These are phyloP conservation scores for Clusia tigrina DNA, from an alignment of 2,888 invertebrate genomes.

Conservation along the genomic window DNA sequence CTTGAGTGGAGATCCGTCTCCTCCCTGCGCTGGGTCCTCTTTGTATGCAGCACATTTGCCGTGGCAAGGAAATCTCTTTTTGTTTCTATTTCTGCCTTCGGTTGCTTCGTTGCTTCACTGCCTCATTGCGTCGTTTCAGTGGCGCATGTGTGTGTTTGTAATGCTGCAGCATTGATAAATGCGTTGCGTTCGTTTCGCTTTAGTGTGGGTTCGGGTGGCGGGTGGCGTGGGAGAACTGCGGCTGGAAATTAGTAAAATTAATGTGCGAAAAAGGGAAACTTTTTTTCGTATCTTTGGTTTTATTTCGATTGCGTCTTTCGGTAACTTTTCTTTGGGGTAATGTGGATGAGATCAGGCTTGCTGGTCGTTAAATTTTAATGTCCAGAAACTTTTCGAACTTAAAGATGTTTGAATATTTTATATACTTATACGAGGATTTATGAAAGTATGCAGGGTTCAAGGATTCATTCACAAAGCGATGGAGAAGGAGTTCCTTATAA, in stretches of 20 bases:
- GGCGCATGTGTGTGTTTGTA: slow-evolving; percentile 47
- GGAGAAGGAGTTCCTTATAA: too few relatives aligned
- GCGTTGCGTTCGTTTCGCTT: slow-evolving; percentile 37
- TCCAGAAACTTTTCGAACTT: too few relatives aligned
- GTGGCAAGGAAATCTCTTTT: slow-evolving; percentile 26
- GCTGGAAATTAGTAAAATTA: slow-evolving; percentile 53
- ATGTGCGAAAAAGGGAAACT: slow-evolving; percentile 50
- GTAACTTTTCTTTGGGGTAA: too few relatives aligned
- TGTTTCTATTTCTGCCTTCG: slow-evolving; percentile 6
- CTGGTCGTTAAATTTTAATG: too few relatives aligned
- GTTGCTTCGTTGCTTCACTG: neutral
- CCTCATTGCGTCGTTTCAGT: slow-evolving; percentile 10
- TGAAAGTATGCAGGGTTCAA: too few relatives aligned
- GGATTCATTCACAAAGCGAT: too few relatives aligned
- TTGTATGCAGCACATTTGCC: slow-evolving; percentile 5
- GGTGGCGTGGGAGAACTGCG: neutral
- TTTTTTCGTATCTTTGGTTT: too few relatives aligned
- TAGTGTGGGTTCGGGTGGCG: neutral
- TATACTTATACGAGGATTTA: too few relatives aligned
- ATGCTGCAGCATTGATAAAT: slow-evolving; percentile 58
- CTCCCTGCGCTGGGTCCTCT: slow-evolving; percentile 8
- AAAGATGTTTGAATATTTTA: too few relatives aligned
- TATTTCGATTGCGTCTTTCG: too few relatives aligned
- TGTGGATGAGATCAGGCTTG: too few relatives aligned
- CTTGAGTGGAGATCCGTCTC: slow-evolving; percentile 15